phyloP scores from a whole-genome alignment of 92 coral and sea anemone species.

The Palythoa grandis region DNA sequence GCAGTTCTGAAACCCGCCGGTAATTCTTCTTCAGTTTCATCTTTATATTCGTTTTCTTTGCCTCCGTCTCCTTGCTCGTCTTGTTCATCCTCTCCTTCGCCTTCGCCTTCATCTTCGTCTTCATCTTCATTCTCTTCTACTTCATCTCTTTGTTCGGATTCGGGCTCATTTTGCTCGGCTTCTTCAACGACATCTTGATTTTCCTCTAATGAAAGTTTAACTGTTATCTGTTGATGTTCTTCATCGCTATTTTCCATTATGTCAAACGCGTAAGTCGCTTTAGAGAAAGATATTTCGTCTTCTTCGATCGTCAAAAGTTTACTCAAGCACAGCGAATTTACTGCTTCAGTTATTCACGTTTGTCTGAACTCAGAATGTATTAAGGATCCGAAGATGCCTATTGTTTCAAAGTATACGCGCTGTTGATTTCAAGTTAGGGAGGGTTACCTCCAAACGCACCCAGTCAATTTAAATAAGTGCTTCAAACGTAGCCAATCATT shows the following conservation, averaged over 20 bases:
- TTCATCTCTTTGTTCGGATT: neutral
- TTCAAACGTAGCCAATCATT: conserved; percentile 26
- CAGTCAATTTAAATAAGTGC: neutral
- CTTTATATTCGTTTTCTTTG: neutral
- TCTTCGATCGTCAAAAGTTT: neutral
- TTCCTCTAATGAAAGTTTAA: neutral
- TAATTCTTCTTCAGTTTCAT: neutral
- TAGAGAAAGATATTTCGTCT: neutral
- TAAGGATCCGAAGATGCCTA: conserved; percentile 13
- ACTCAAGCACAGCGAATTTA: conserved; percentile 32
- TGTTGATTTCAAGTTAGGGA: neutral
- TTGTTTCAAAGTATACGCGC: conserved; percentile 35
- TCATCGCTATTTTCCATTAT: conserved; percentile 37
- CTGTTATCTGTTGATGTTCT: neutral
- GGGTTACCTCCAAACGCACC: neutral
- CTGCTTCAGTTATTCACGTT: conserved; percentile 5
- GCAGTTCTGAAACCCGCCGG: conserved; percentile 39
- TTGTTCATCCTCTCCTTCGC: neutral
- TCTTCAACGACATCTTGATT: conserved; percentile 1
- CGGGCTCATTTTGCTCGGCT: neutral
- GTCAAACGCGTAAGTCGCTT: neutral
- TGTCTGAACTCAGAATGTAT: neutral
- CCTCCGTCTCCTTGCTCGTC: neutral
- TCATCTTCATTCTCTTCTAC: neutral
- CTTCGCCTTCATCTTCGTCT: neutral